These are phyloP conservation scores for Coelinius sp. DNA, from an alignment of 2,888 invertebrate genomes.

Conservation along the genomic window DNA sequence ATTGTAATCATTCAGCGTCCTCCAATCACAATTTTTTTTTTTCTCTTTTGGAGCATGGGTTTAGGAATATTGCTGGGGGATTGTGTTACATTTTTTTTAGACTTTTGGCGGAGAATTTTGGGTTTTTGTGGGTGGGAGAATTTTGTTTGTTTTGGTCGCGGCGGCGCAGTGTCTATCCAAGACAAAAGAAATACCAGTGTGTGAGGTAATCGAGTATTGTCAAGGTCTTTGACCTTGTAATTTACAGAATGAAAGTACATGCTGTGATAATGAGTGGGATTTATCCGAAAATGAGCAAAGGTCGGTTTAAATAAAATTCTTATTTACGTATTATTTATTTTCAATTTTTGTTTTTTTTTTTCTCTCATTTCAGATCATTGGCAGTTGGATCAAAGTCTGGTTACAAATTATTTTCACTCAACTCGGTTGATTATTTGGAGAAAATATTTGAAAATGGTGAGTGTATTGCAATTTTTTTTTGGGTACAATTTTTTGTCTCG, in stretches of 20 bases:
- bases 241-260: not conserved
- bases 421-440: slow-evolving; percentile 87
- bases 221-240: slow-evolving; percentile 34
- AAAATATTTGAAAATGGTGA: slow-evolving; percentile 89
- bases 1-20: slow-evolving; percentile 18
- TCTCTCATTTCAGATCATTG: slow-evolving; percentile 85
- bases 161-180: not conserved
- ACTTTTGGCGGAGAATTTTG: not conserved
- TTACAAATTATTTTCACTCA: slow-evolving; percentile 90
- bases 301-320: slow-evolving; percentile 8
- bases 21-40: slow-evolving; percentile 19
- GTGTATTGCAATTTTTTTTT: not conserved
- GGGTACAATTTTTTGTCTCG: no score
- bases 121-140: not conserved
- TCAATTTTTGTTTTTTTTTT: slow-evolving; percentile 42
- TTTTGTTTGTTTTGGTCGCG: slow-evolving; percentile 6
- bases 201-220: slow-evolving; percentile 16
- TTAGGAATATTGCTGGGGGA: no score
- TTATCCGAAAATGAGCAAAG: slow-evolving; percentile 28
- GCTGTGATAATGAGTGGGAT: slow-evolving; percentile 20
- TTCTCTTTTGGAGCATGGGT: no score
- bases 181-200: slow-evolving; percentile 21
- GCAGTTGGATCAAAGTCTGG: slow-evolving; percentile 94
- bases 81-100: not conserved
- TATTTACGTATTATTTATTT: not conserved